Conservation (phyloP, 2,888 invertebrate species). For the Erebia ligea region DNA sequence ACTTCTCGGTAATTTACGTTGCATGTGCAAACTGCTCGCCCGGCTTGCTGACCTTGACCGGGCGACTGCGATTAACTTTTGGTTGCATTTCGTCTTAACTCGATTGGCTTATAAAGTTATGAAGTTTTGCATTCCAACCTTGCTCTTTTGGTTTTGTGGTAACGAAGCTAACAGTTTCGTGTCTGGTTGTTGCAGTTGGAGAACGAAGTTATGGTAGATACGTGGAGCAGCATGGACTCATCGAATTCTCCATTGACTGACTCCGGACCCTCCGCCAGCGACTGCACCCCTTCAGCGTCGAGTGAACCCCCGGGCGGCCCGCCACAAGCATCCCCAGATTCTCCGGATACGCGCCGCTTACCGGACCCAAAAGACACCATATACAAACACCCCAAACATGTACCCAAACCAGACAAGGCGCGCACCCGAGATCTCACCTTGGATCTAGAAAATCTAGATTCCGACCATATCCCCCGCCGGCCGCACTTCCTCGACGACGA, state of each 20-base stretch:
- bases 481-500: slow-evolving; percentile 86
- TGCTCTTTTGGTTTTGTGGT: slow-evolving; percentile 43
- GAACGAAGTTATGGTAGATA: slow-evolving; percentile 82
- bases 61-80: slow-evolving; percentile 55
- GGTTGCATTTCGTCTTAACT: slow-evolving; percentile 55
- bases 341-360: slow-evolving; percentile 66
- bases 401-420: slow-evolving; percentile 67
- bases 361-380: slow-evolving; percentile 66
- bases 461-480: slow-evolving; percentile 71
- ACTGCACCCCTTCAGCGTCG: slow-evolving; percentile 77
- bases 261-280: slow-evolving; percentile 79
- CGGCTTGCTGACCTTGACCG: slow-evolving; percentile 58
- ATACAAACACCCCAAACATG: slow-evolving; percentile 54
- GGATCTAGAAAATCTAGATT: slow-evolving; percentile 68
- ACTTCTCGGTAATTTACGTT: slow-evolving; percentile 5
- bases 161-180: slow-evolving; percentile 41
- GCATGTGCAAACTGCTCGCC: slow-evolving; percentile 10
- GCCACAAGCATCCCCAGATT: slow-evolving; percentile 58
- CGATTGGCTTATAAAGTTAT: slow-evolving; percentile 51
- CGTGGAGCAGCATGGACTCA: slow-evolving; percentile 83
- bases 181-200: slow-evolving; percentile 78
- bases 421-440: slow-evolving; percentile 72
- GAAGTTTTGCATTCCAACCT: slow-evolving; percentile 41
- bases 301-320: slow-evolving; percentile 65
- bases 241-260: slow-evolving; percentile 80